These are phyloP conservation scores for Asteroscopus sphinx DNA, from an alignment of 2,888 invertebrate species.

Conservation along the genomic window DNA sequence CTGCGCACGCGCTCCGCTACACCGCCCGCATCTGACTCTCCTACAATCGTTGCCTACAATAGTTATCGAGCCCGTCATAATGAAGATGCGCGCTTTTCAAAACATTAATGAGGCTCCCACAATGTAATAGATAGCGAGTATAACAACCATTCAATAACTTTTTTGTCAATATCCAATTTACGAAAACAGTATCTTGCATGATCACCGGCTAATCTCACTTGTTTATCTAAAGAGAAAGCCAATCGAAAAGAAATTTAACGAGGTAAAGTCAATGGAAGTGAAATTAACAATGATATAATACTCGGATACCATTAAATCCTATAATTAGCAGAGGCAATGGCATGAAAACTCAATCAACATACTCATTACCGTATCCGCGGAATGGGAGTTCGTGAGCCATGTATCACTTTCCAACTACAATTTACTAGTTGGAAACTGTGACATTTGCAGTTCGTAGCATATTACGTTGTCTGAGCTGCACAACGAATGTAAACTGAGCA, in stretches of 20 bases:
- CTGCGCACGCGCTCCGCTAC: slow-evolving; percentile 69
- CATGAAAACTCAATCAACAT: slow-evolving; percentile 75
- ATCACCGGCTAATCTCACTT: slow-evolving; percentile 75
- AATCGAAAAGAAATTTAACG: slow-evolving; percentile 66
- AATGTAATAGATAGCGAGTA: slow-evolving; percentile 75
- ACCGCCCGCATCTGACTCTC: slow-evolving; percentile 79
- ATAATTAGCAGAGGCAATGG: slow-evolving; percentile 74
- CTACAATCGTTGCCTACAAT: slow-evolving; percentile 83
- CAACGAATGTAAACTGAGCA: slow-evolving; percentile 62
- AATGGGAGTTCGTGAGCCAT: slow-evolving; percentile 76
- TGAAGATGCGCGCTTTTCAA: slow-evolving; percentile 85
- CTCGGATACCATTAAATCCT: slow-evolving; percentile 69
- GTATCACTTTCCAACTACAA: slow-evolving; percentile 80
- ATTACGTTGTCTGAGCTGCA: slow-evolving; percentile 61
- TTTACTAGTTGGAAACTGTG: slow-evolving; percentile 75
- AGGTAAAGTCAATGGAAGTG: slow-evolving; percentile 65
- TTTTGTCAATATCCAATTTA: slow-evolving; percentile 78
- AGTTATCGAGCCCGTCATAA: slow-evolving; percentile 81
- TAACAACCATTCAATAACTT: slow-evolving; percentile 69
- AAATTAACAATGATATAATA: slow-evolving; percentile 72
- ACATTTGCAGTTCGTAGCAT: slow-evolving; percentile 70
- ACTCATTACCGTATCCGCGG: slow-evolving; percentile 75
- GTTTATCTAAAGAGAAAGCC: slow-evolving; percentile 69
- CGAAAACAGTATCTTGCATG: slow-evolving; percentile 70
- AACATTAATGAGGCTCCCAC: slow-evolving; percentile 83